phyloP scores from a whole-genome alignment of 2,888 invertebrate species.

The Margaritifera margaritifera region DNA sequence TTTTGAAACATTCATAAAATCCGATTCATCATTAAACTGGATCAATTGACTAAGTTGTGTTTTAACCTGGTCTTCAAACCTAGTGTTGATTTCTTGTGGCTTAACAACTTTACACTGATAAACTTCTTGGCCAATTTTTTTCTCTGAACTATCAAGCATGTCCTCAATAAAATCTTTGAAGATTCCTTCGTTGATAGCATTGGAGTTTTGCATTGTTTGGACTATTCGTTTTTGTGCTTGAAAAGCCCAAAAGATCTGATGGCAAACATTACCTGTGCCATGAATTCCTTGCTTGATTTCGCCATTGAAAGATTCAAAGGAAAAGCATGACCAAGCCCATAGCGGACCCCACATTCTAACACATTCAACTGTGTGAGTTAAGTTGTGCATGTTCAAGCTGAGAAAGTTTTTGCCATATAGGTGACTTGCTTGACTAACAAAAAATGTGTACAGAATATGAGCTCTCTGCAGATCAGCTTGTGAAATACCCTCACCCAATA shows the following conservation, averaged over 20 bases:
- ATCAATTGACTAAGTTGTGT: background rate
- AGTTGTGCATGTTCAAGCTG: slow-evolving; percentile 30
- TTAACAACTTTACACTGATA: slow-evolving; percentile 7
- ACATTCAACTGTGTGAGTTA: slow-evolving; percentile 18
- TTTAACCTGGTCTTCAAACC: background rate
- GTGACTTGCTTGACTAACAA: slow-evolving; percentile 11
- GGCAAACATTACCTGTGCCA: slow-evolving; percentile 31
- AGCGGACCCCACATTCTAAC: slow-evolving; percentile 30
- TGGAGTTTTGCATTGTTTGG: background rate
- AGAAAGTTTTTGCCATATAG: slow-evolving; percentile 14
- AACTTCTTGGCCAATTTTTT: slow-evolving; percentile 4
- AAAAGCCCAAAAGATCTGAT: slow-evolving; percentile 24
- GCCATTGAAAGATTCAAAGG: slow-evolving; percentile 32
- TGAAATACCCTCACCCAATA: too few relatives aligned
- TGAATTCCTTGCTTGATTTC: too few relatives aligned
- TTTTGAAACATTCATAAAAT: slow-evolving; percentile 1
- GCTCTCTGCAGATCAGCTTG: slow-evolving; percentile 13
- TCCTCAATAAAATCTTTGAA: slow-evolving; percentile 1
- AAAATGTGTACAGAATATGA: slow-evolving; percentile 13
- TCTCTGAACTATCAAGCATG: too few relatives aligned
- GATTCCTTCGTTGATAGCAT: background rate
- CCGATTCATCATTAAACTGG: slow-evolving; percentile 1
- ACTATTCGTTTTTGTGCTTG: slow-evolving; percentile 24
- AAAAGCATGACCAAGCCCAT: slow-evolving; percentile 30
- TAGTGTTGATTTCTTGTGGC: background rate